These are phyloP conservation scores for Sesamia inferens DNA, from an alignment of 2,888 invertebrate species.

Conservation along the genomic window DNA sequence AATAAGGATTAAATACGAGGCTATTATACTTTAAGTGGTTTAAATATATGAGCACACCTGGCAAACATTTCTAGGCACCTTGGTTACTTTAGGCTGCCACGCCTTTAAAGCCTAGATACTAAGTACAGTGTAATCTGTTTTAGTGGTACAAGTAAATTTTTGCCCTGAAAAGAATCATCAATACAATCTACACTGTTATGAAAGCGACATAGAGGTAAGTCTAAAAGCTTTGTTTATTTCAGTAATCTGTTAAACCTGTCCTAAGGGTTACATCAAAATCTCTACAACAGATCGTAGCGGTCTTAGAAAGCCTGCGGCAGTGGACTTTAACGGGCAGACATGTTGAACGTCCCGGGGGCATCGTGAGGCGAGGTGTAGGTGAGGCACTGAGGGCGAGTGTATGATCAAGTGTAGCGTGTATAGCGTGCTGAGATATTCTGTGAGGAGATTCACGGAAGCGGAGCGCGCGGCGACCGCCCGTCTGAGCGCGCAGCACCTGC, in stretches of 20 bases:
- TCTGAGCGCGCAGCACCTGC: constrained; percentile 85
- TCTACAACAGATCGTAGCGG: constrained; percentile 8
- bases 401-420: constrained; percentile 58
- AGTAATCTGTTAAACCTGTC: not conserved
- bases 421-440: constrained; percentile 61
- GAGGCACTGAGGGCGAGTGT: constrained; percentile 35
- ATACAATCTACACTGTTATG: not conserved
- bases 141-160: not conserved
- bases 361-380: constrained; percentile 47
- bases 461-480: constrained; percentile 86
- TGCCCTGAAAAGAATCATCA: not conserved
- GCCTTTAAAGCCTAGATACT: constrained; percentile 19
- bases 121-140: not conserved
- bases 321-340: constrained; percentile 30
- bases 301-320: constrained; percentile 19
- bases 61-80: constrained; percentile 42
- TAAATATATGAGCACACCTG: constrained; percentile 46
- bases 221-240: constrained; percentile 2
- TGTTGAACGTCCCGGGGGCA: constrained; percentile 43
- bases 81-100: constrained; percentile 33
- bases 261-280: constrained; percentile 6
- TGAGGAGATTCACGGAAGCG: constrained; percentile 83
- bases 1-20: constrained; percentile 49
- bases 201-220: not conserved
- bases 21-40: constrained; percentile 47